Percentiles rank a stretch among this genome's conserved stretches.
These are phyloP conservation scores for Aporophyla lueneburgensis DNA, from an alignment of 2,888 invertebrate genomes.

Conservation along the genomic window DNA sequence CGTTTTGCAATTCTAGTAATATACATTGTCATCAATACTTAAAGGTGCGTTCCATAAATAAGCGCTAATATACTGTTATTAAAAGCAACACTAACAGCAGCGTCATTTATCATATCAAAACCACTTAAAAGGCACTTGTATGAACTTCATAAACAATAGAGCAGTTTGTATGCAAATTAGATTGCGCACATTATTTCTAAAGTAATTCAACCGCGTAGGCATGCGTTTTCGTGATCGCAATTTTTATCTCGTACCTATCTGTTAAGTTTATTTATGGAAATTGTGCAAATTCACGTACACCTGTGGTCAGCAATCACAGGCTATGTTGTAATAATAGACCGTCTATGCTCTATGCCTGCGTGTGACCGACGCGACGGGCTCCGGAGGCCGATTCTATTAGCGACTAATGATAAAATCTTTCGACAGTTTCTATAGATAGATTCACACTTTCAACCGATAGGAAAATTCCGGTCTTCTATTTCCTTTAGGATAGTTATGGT, in stretches of 20 bases:
- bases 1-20: neutral
- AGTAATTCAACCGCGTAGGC: slow-evolving; percentile 38
- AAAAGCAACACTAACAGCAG: slow-evolving; percentile 37
- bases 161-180: slow-evolving; percentile 72
- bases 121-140: slow-evolving; percentile 47
- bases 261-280: slow-evolving; percentile 62
- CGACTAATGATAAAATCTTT: slow-evolving; percentile 70
- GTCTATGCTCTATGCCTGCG: slow-evolving; percentile 43
- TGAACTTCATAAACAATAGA: slow-evolving; percentile 70
- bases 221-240: slow-evolving; percentile 47
- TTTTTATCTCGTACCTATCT: slow-evolving; percentile 55
- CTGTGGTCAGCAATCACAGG: slow-evolving; percentile 61
- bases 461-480: slow-evolving; percentile 10
- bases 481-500: slow-evolving; percentile 23
- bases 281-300: slow-evolving; percentile 54
- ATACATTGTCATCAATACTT: neutral
- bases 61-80: slow-evolving; percentile 25
- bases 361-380: slow-evolving; percentile 56
- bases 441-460: slow-evolving; percentile 14
- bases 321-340: slow-evolving; percentile 66
- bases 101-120: slow-evolving; percentile 58
- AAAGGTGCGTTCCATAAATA: slow-evolving; percentile 28
- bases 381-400: slow-evolving; percentile 76
- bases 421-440: slow-evolving; percentile 31
- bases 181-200: slow-evolving; percentile 62